Percentiles rank a stretch among this genome's conserved stretches.
These are phyloP conservation scores for Steatornis caripensis DNA, from an alignment of 2,113 vertebrate species.

Conservation along the genomic window DNA sequence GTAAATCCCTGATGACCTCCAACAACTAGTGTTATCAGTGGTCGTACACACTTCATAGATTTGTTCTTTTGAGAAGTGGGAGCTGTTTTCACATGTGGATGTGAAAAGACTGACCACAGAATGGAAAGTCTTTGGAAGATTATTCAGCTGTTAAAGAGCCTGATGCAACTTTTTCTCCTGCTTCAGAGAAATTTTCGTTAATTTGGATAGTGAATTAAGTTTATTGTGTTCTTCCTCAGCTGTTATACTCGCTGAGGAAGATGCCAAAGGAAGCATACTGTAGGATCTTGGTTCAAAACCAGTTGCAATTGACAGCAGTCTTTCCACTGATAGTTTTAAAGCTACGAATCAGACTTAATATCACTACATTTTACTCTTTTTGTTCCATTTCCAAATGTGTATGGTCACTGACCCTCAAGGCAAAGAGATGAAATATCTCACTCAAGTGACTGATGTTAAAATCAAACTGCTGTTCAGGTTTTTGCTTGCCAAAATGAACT, in stretches of 20 bases:
- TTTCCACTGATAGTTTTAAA: neutral
- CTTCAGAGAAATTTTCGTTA: neutral
- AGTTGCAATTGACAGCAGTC: neutral
- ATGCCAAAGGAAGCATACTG: neutral
- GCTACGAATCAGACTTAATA: neutral
- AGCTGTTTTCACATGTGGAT: neutral
- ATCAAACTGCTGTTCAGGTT: neutral
- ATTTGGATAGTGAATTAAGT: neutral
- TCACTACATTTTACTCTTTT: neutral
- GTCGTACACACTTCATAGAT: neutral
- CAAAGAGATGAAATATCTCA: neutral
- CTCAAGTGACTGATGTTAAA: neutral
- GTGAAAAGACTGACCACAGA: neutral
- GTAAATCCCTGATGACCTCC: neutral
- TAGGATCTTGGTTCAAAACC: neutral
- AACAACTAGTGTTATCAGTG: neutral
- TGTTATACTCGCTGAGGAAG: neutral
- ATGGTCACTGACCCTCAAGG: neutral
- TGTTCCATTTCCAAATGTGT: neutral
- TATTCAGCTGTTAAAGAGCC: neutral
- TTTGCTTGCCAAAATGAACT: neutral
- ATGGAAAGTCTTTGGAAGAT: neutral
- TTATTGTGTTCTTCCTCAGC: neutral
- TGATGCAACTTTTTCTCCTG: neutral
- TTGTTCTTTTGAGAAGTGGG: neutral